A percentile compares a stretch with the other conserved stretches of the same genome.
phyloP scores from a whole-genome alignment of 2,888 invertebrate species.

The Drosophila meridiana region DNA sequence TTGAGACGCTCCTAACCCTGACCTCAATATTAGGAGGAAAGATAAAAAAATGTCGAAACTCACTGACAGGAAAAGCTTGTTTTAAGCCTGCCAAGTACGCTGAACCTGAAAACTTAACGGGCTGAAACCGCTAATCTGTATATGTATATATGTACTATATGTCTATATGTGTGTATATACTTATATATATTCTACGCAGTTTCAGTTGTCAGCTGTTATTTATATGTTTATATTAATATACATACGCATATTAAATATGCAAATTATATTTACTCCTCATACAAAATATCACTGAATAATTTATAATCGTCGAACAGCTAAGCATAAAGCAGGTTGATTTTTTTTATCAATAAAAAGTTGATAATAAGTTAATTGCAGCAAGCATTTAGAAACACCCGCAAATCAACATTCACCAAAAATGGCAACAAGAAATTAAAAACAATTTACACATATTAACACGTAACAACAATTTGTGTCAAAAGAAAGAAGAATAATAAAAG shows the following conservation, averaged over 20 bases:
- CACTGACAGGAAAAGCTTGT: slow-evolving; percentile 26
- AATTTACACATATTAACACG: slow-evolving; percentile 53
- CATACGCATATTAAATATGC: neutral
- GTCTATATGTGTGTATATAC: neutral
- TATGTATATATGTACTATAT: neutral
- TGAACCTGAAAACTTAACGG: slow-evolving; percentile 24
- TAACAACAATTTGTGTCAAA: slow-evolving; percentile 55
- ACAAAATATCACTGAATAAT: slow-evolving; percentile 2
- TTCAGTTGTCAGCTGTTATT: neutral
- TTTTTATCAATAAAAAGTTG: neutral
- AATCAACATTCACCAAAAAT: neutral
- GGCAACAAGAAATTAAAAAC: slow-evolving; percentile 28
- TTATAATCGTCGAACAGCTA: neutral
- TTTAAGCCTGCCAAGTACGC: slow-evolving; percentile 12
- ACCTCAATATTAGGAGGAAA: slow-evolving; percentile 16
- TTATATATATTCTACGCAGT: neutral
- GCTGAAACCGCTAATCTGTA: neutral
- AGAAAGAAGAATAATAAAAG: slow-evolving; percentile 2
- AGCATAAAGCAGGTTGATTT: neutral
- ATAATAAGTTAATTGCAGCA: slow-evolving; percentile 21
- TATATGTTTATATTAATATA: neutral
- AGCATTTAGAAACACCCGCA: slow-evolving; percentile 10
- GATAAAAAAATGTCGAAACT: neutral
- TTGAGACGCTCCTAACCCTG: slow-evolving; percentile 3
- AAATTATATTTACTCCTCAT: neutral